These are phyloP conservation scores for Oikopleura vanhoeffeni DNA, from an alignment of 23 tunicate genomes.

Conservation along the genomic window DNA sequence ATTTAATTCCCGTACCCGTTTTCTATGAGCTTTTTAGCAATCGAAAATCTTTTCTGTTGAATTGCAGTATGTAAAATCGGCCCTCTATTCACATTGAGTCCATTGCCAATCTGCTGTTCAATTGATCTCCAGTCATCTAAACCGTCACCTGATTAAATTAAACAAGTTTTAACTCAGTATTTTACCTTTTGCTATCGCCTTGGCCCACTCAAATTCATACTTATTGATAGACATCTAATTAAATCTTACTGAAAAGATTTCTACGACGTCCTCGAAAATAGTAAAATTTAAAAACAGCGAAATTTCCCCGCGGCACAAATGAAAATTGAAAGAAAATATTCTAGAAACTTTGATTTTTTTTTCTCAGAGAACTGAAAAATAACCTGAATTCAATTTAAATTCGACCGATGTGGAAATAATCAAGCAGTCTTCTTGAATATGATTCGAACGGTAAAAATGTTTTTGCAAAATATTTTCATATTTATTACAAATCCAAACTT, in stretches of 20 bases:
- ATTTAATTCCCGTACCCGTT: background rate
- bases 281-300: background rate
- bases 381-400: no score
- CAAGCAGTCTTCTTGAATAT: no score
- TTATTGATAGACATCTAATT: background rate
- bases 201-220: no score
- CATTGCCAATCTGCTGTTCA: background rate
- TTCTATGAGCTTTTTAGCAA: background rate
- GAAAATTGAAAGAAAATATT: background rate
- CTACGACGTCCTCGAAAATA: background rate
- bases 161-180: background rate
- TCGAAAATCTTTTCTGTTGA: background rate
- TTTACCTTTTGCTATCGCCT: background rate
- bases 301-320: background rate
- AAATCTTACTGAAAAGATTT: background rate
- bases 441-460: no score
- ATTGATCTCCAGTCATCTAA: background rate
- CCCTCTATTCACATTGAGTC: conserved; percentile 11
- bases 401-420: no score
- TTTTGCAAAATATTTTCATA: no score
- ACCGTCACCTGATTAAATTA: no score
- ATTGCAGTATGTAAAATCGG: conserved; percentile 5
- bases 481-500: no score
- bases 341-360: no score
- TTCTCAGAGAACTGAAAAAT: no score